Base-by-base conservation (phyloP, 2,888 invertebrate genomes). In the Xestia xanthographa region DNA sequence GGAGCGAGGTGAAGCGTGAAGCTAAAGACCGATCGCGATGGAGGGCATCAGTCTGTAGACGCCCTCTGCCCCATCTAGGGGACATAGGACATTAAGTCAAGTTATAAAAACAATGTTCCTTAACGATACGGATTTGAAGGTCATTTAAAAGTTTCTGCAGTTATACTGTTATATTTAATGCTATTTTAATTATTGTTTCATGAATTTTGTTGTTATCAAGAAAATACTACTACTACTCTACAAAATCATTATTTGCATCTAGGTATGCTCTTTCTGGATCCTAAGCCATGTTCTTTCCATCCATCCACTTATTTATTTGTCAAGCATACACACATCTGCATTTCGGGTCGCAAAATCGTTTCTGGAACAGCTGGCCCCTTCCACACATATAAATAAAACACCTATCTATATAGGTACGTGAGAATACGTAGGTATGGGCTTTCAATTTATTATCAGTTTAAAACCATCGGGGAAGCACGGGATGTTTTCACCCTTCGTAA, bases 381-480 rank as follows among this genome's bases (percentile, higher is more conserved):
- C 14, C 26, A 34, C n/a, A 56, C 41, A 22, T 29, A 63, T 5
- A 1, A 26, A 66, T 17, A 67, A 62, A 20, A 1, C 38, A 48
- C 17, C n/a, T 20, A 34, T 8, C 48, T 20, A 20, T 50, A 11
- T 38, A 20, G 6, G 34, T 34, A 65, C 26, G 17, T 45, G 43
- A 14, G 1, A 34, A 45, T 67, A 43, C 22, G 9, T 68, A 48
- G 9, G 43, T 66, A 65, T 14, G 73, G 78, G 70, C 20, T 82
- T 82, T 78, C 70, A 83, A 83, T 82, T 83, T 82, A 82, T 79
- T 75, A 82, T 72, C 71, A 83, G 74, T 82, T 83, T 82, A 56
- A 83, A 83, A 82, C 83, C 83, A 72, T 75, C 68, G 58, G 66
- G 66, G 41, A 66, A 41, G 68, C 56, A 71, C 53, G 63, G 73